Evolutionary conservation across 2,888 invertebrate genomes (phyloP).

Genomic region (Chrysina gloriosa): DNA sequence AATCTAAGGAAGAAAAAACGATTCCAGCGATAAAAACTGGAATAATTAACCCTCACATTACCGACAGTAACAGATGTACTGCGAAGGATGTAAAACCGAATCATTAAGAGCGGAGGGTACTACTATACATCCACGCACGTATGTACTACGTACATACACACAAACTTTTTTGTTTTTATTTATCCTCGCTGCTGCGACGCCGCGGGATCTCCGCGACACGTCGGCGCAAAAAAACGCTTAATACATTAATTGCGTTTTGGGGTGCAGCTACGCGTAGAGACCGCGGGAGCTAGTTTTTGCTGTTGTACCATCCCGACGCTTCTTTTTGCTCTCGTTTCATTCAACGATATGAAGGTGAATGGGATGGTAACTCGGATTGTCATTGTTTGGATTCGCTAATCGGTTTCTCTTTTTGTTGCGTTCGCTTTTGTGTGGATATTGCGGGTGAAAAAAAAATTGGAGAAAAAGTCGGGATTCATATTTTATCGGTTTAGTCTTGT

Average conservation of each 20-base stretch:
- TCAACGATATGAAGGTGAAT: neutral
- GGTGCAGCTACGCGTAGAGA: conserved; percentile 25
- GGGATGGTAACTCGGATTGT: conserved; percentile 1
- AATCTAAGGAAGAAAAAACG: too few relatives aligned
- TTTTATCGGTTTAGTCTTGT: too few relatives aligned
- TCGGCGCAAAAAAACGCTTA: conserved; percentile 47
- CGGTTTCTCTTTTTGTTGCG: conserved; percentile 14
- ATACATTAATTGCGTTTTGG: conserved; percentile 49
- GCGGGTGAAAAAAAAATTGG: too few relatives aligned
- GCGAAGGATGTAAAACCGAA: conserved; percentile 17
- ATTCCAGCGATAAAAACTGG: too few relatives aligned
- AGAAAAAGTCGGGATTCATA: too few relatives aligned
- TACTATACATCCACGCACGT: neutral
- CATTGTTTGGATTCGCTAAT: conserved; percentile 30
- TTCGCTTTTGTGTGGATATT: too few relatives aligned
- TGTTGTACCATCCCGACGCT: conserved; percentile 1
- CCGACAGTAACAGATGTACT: conserved; percentile 26
- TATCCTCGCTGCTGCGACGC: conserved; percentile 8
- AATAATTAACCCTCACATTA: conserved; percentile 14
- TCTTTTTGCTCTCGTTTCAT: neutral
- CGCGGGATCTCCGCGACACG: conserved; percentile 5
- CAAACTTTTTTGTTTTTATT: conserved; percentile 38
- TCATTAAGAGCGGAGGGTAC: conserved; percentile 18
- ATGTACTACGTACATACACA: conserved; percentile 4
- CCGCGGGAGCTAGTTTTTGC: conserved; percentile 24